Conservation (phyloP, 2,113 vertebrate species). For the Notothenia coriiceps region DNA sequence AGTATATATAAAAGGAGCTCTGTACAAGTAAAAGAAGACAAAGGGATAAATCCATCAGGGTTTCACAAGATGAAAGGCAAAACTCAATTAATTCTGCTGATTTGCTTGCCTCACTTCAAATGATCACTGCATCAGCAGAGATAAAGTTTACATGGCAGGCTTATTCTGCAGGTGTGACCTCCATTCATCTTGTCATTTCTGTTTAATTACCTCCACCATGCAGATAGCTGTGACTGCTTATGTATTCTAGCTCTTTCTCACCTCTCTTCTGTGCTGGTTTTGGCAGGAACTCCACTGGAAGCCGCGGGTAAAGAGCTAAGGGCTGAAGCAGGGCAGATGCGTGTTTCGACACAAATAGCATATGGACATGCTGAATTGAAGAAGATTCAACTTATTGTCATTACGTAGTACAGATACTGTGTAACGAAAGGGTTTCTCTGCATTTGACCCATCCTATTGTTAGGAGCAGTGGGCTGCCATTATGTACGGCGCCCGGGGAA, state of each 20-base stretch:
- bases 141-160: slow-evolving; percentile 58
- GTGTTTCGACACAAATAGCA: slow-evolving; percentile 55
- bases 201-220: slow-evolving; percentile 72
- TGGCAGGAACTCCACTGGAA: slow-evolving; percentile 38
- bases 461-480: too few relatives aligned
- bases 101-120: slow-evolving; percentile 72
- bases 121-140: slow-evolving; percentile 81
- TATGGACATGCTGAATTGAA: slow-evolving; percentile 46
- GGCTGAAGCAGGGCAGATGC: slow-evolving; percentile 44
- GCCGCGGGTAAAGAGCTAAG: slow-evolving; percentile 20
- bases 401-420: too few relatives aligned
- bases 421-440: too few relatives aligned
- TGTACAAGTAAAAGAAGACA: slow-evolving; percentile 9
- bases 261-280: slow-evolving; percentile 29
- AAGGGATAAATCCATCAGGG: slow-evolving; percentile 30
- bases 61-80: slow-evolving; percentile 24
- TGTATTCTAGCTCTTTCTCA: slow-evolving; percentile 17
- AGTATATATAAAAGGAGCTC: background rate
- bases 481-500: too few relatives aligned
- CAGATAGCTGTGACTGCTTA: slow-evolving; percentile 47
- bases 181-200: slow-evolving; percentile 30
- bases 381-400: too few relatives aligned
- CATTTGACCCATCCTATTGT: too few relatives aligned
- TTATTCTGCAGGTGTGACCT: slow-evolving; percentile 68
- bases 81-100: slow-evolving; percentile 68